Base-by-base conservation (phyloP, 2,797 vertebrate genomes). In the Girardinus metallicus region DNA sequence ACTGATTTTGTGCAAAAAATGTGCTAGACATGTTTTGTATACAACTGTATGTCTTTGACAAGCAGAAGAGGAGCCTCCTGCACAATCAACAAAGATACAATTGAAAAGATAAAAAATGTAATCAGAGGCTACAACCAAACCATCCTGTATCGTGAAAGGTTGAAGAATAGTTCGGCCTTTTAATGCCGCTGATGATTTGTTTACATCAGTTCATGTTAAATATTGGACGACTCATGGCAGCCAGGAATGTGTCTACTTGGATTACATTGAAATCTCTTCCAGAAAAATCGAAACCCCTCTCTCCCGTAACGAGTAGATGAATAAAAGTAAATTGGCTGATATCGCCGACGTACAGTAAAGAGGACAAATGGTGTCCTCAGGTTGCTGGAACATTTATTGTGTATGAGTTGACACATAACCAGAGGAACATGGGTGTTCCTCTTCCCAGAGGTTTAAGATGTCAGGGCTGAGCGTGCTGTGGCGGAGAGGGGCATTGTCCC, bases 371-470 rank as follows among this genome's bases (percentile, higher is more conserved):
- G 68, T 79, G 36, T 87, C 91, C 91, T 73, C 18, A 26, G 87
- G 93, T 89, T 73, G 12, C 74, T 71, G 83, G 53, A 81, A 75
- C 68, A 80, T 41, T 83, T 87, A 93, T 93, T 92, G 91, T 94
- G 75, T 36, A 36, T 55, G 79, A 80, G 57, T 86, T 89, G 91
- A 94, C 82, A 94, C 88, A 88, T 79, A 92, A 91, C 85, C 86
- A 87, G 86, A 57, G 51, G 72, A 89, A 93, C 90, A 94, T 95
- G 95, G 96, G 95, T 95, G 96, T 96, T 96, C 86, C 94, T 87
- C 84, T 92, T 95, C 94, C 83, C 93, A 93, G 89, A 89, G 94
- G 95, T 95, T 92, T 96, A 95, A 94, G 83, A 94, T 96, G 84
- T 96, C 95, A 94, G 87, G 78, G 83, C 77, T 80, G 83, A 82